phyloP scores from a whole-genome alignment of 1,140 invertebrate species.

The Nomia melanderi region DNA sequence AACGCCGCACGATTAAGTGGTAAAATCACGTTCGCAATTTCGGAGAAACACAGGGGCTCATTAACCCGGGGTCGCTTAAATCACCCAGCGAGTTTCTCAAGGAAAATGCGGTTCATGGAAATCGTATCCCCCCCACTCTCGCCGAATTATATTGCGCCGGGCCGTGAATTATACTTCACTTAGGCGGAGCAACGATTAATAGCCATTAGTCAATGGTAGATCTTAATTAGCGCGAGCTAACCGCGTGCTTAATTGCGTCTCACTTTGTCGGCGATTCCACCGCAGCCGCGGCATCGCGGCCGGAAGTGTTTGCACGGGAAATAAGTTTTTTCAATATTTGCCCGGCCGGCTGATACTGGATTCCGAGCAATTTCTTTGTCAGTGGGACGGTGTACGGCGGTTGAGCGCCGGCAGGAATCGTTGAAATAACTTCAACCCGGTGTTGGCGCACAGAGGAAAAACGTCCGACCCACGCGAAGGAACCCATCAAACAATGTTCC shows the following conservation, averaged over 20 bases:
- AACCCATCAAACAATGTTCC: neutral
- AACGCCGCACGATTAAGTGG: neutral
- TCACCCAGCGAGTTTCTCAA: constrained; percentile 18
- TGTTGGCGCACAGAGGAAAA: neutral
- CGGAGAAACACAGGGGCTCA: constrained; percentile 14
- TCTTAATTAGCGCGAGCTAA: constrained; percentile 52
- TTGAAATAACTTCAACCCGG: neutral
- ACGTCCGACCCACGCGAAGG: neutral
- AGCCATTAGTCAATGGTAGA: constrained; percentile 50
- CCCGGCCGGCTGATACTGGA: neutral
- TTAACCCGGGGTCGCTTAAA: constrained; percentile 43
- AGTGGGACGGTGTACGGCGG: neutral
- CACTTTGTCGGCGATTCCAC: constrained; percentile 33
- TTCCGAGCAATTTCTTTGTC: constrained; percentile 16
- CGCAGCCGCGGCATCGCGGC: neutral
- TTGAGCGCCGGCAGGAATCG: neutral
- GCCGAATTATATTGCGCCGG: constrained; percentile 23
- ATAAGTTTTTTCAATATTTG: constrained; percentile 10
- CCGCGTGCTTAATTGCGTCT: constrained; percentile 23
- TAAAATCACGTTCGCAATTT: neutral
- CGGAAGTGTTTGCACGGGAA: neutral
- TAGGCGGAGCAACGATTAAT: constrained; percentile 47
- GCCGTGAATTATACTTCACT: constrained; percentile 55
- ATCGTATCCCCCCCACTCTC: neutral
- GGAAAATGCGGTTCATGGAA: constrained; percentile 34